Evolutionary conservation across 2,888 invertebrate species (phyloP), one percentile per base, ranked within the genome.

Genomic region (Psylliodes chrysocephalus): DNA sequence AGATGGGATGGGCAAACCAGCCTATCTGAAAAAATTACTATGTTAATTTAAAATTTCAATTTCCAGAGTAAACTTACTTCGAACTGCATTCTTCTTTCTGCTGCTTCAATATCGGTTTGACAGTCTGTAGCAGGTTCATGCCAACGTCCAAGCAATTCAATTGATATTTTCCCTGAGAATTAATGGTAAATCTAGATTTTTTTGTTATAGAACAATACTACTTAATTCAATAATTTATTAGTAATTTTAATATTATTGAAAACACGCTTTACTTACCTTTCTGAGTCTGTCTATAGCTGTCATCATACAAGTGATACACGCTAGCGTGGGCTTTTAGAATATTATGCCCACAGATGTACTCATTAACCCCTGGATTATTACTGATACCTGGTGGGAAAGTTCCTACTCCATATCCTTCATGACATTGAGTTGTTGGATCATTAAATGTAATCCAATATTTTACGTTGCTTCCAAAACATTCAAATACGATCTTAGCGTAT

Each of bases 131-230:
- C 85, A 1, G 89, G 88, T 76, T 88, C 86, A 18, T 85, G 86
- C 86, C 88, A 89, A 42, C 86, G 85, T 0, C 85, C 85, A 72
- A 88, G 88, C 57, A 88, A 67, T 0, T 88, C 86, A 67, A 90
- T 68, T 10, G 70, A 61, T 60, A 66, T 53, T 10, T 42, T 53
- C 30, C 63, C 63, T 63, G 47, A 57, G 47, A 46, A n/a, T 33
- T 25, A 4, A 22, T 5, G 7, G 25, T 7, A 25, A 25, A 25
- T 25, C 3, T 5, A 25, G n/a, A n/a, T n/a, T n/a, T n/a, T n/a
- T n/a, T n/a, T n/a, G n/a, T n/a, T n/a, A 7, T 25, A 7, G n/a
- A n/a, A n/a, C n/a, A n/a, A 25, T 5, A 25, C 3, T 5, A 7
- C 7, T 7, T 25, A 7, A 7, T 25, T 25, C 4, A 25, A 3